These are phyloP conservation scores for Steatornis caripensis DNA, from an alignment of 2,113 vertebrate genomes.

Conservation along the genomic window DNA sequence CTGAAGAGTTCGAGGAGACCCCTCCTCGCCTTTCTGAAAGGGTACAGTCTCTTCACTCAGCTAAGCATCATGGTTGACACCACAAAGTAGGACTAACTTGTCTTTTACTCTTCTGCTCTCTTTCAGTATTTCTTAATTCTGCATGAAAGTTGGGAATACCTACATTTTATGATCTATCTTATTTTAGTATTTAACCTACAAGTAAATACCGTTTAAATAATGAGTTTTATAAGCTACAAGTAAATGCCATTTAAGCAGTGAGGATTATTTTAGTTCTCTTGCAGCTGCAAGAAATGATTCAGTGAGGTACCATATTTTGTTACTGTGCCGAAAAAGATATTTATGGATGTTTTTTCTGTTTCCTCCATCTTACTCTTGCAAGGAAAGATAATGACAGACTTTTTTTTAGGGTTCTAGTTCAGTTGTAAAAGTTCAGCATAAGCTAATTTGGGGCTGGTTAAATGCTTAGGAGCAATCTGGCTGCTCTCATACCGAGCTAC, in stretches of 20 bases:
- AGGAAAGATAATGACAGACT: neutral
- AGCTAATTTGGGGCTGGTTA: neutral
- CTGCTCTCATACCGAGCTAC: neutral
- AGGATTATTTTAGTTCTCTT: neutral
- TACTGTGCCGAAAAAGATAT: neutral
- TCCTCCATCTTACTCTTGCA: neutral
- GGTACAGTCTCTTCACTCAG: neutral
- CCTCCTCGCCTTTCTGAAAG: neutral
- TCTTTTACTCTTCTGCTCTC: neutral
- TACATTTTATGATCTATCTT: neutral
- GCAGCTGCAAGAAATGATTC: neutral
- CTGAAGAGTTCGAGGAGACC: neutral
- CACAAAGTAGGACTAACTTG: neutral
- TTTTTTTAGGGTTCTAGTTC: neutral
- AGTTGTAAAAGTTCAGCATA: neutral
- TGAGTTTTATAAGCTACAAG: neutral
- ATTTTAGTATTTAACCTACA: neutral
- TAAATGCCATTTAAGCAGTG: neutral
- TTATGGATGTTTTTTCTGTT: neutral
- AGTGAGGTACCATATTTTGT: neutral
- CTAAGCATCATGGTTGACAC: neutral
- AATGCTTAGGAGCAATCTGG: neutral
- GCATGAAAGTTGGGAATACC: neutral
- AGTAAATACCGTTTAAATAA: neutral
- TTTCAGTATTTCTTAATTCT: neutral